A percentile compares a stretch with the other conserved stretches of the same genome.
These are phyloP conservation scores for Plebejus melissa DNA, from an alignment of 2,888 invertebrate species.

Conservation along the genomic window DNA sequence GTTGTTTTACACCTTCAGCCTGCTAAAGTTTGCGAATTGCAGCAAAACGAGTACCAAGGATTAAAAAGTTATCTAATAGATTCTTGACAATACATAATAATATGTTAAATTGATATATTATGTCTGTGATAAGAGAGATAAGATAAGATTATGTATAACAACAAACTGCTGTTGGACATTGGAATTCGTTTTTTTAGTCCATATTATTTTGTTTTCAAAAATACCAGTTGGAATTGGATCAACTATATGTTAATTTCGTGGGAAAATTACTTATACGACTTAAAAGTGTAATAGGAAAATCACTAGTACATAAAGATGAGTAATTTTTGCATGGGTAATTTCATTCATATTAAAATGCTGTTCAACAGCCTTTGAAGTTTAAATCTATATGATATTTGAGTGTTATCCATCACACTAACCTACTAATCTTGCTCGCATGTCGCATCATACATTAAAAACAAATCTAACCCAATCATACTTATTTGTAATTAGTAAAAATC, in stretches of 20 bases:
- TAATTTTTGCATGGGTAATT: background rate
- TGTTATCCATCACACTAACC: background rate
- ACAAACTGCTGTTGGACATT: background rate
- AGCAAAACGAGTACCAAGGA: no score
- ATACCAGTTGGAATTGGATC: conserved; percentile 5
- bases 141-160: background rate
- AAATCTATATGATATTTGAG: background rate
- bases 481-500: no score
- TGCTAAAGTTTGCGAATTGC: no score
- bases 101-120: background rate
- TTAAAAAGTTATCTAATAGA: no score
- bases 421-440: background rate
- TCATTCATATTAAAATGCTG: background rate
- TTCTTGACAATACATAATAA: no score
- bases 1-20: no score
- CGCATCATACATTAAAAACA: background rate
- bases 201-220: conserved; percentile 2
- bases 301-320: background rate
- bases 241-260: conserved; percentile 11
- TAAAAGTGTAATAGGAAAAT: conserved; percentile 4
- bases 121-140: no score
- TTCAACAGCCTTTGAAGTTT: background rate
- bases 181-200: background rate
- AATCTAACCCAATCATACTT: no score
- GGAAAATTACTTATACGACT: background rate